Base-by-base conservation (phyloP, 2,113 vertebrate species). In the Redunca redunca region DNA sequence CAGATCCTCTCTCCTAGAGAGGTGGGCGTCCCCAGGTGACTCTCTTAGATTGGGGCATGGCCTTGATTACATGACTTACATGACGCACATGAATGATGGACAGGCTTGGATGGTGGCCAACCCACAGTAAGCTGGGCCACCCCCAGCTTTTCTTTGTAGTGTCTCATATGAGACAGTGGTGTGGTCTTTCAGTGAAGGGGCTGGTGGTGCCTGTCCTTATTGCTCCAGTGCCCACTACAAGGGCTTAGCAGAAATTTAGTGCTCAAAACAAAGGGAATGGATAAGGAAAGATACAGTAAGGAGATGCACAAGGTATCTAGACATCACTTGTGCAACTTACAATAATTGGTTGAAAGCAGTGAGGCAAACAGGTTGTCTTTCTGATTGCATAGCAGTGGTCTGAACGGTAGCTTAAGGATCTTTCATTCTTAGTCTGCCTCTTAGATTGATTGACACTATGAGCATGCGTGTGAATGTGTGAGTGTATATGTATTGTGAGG, bases 61-160 rank as follows among this genome's bases (percentile, higher is more conserved):
- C 62, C 28, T 91, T 25, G 62, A 16, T 48, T 17, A 16, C 50
- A 2, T 9, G 33, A 30, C 40, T 40, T 19, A 16, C 30, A 3
- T 7, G 33, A 36, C 3, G 3, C 9, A 4, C 4, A 6, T 4
- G 26, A 52, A 12, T n/a, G 15, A 13, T 6, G 3, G 19, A 11
- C 2, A 10, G 52, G 13, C 2, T 23, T 30, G 23, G 7, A 4
- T 46, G 62, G 67, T 14, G 14, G 6, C 28, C 23, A 1, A 7
- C 14, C 28, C 33, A 0, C 5, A 21, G 7, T 26, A 15, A 46
- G 12, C 19, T 15, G 25, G 14, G 7, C 21, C 15, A 9, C 30
- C 16, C 19, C n/a, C 10, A 17, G 57, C 36, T 33, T 9, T 5
- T n/a, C 13, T 52, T 88, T 77, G 36, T 10, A 33, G 10, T 23